Conservation (phyloP, 1,140 invertebrate species). For the Anastatus disparis region DNA sequence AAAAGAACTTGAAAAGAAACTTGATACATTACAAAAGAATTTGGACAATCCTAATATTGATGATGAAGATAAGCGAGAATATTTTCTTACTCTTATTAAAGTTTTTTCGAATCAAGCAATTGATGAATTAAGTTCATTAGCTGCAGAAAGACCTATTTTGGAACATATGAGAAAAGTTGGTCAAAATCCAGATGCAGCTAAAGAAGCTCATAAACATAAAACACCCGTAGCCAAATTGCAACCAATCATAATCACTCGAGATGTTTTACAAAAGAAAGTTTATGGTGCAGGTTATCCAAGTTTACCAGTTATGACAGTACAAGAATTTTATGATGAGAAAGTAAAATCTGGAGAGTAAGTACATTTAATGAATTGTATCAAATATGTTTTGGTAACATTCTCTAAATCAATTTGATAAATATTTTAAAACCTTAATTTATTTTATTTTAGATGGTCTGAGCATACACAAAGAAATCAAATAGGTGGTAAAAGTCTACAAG, state of each 20-base stretch:
- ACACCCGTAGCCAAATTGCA: conserved; percentile 71
- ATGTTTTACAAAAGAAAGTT: conserved; percentile 90
- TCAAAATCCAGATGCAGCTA: conserved; percentile 32
- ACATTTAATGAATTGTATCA: neutral
- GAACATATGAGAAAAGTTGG: conserved; percentile 72
- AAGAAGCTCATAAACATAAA: conserved; percentile 44
- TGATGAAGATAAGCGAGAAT: conserved; percentile 85
- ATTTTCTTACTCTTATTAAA: conserved; percentile 83
- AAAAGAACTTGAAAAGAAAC: conserved; percentile 80
- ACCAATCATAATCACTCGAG: conserved; percentile 93
- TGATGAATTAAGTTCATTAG: conserved; percentile 81
- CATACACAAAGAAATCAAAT: conserved; percentile 49
- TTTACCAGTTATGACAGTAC: conserved; percentile 89
- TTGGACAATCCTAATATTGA: conserved; percentile 75
- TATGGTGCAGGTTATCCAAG: conserved; percentile 95
- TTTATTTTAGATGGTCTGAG: conserved; percentile 57
- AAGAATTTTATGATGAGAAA: conserved; percentile 95
- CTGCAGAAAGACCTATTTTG: conserved; percentile 79
- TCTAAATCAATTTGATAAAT: neutral
- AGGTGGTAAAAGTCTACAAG: conserved; percentile 49
- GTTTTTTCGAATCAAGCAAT: conserved; percentile 78
- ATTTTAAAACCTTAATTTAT: conserved; percentile 15
- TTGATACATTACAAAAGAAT: conserved; percentile 74
- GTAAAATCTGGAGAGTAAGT: conserved; percentile 81
- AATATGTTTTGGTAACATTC: neutral